These are phyloP conservation scores for Carabus problematicus DNA, from an alignment of 2,888 invertebrate species.

Conservation along the genomic window DNA sequence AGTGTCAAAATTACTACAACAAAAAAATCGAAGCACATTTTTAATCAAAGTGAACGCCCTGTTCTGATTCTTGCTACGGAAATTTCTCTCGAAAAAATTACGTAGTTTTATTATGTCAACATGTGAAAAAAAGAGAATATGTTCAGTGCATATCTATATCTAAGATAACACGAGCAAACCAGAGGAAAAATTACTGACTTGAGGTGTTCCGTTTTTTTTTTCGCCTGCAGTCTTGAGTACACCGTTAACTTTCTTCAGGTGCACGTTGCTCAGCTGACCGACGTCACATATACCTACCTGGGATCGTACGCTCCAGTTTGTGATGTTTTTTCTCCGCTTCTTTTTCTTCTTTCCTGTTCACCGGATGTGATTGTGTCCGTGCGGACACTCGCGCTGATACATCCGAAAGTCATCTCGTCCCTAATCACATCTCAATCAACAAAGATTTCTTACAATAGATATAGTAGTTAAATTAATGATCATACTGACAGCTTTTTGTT, in stretches of 20 bases:
- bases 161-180: conserved; percentile 13
- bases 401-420: conserved; percentile 5
- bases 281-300: conserved; percentile 9
- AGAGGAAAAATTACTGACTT: conserved; percentile 23
- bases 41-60: conserved; percentile 7
- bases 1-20: neutral
- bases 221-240: conserved; percentile 32
- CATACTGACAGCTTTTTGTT: too few relatives aligned
- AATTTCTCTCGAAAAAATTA: conserved; percentile 16
- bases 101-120: conserved; percentile 13
- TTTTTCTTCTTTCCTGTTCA: conserved; percentile 12
- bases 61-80: conserved; percentile 16
- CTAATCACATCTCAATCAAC: too few relatives aligned
- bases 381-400: neutral
- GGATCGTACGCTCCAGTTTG: conserved; percentile 29
- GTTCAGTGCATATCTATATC: conserved; percentile 4
- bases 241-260: conserved; percentile 40
- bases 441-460: too few relatives aligned
- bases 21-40: neutral
- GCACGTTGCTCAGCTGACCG: conserved; percentile 18
- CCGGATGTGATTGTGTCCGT: conserved; percentile 34
- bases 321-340: neutral
- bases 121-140: conserved; percentile 16
- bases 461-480: too few relatives aligned
- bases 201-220: conserved; percentile 28